Evolutionary conservation across 2,888 invertebrate species (phyloP), one percentile per base, ranked within the genome.

Genomic region (Scaptomyza parva): DNA sequence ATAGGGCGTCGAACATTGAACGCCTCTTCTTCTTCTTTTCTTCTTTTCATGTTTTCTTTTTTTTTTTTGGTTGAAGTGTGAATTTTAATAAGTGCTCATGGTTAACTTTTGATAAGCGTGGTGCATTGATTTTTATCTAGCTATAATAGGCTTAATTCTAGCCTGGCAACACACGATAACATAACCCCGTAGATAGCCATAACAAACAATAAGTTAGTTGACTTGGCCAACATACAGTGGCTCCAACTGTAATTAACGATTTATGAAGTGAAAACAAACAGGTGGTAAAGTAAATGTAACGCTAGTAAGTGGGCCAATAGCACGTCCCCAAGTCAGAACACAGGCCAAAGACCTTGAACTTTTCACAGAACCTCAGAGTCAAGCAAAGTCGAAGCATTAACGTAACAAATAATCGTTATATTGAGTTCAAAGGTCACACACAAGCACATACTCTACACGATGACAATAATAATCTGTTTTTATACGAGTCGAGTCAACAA

Each of bases 121-220:
- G 61, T 47, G 67, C 72, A 76, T 76, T 81, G 82, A 78, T 78
- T 70, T 76, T 73, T 82, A 79, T 82, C 70, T 70, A 64, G n/a
- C 47, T 30, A 17, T 12, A 22, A 58, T 30, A 22, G 20, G 40
- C 20, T 45, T 57, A 18, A 11, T 33, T 28, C 11, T 18, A 37
- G 50, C 83, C 60, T 80, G 50, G 83, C 80, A 83, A 71, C 74
- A 71, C 74, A 39, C 54, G 73, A 74, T 69, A 76, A 55, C 48
- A 24, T 24, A n/a, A 53, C 43, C 35, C 37, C 12, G n/a, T n/a
- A 39, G 41, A 39, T 59, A 60, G 22, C 30, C 57, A 76, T 22
- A 70, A 60, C 71, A 79, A 78, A 64, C 66, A 74, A 59, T 17
- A 2, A 7, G 39, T 18, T 48, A 43, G 44, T 47, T 58, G 26